phyloP scores from a whole-genome alignment of 2,113 vertebrate species.

The Tor tambroides region DNA sequence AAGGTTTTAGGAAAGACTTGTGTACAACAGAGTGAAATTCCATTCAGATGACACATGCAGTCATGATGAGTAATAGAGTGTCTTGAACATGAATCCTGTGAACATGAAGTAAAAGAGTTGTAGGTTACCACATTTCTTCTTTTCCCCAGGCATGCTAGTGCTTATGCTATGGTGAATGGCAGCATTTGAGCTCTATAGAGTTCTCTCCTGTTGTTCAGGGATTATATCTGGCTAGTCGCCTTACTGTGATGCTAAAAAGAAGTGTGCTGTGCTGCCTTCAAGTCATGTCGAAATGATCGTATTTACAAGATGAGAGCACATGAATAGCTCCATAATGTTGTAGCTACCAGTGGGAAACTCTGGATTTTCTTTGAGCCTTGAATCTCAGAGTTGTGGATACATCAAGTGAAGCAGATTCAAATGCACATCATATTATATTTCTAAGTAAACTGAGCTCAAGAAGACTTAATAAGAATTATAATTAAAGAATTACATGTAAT shows the following conservation, averaged over 20 bases:
- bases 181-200: constrained; percentile 11
- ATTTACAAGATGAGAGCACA: constrained; percentile 8
- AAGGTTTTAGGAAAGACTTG: background rate
- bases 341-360: background rate
- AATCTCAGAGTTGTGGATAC: background rate
- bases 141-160: background rate
- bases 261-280: background rate
- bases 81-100: background rate
- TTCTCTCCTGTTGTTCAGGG: background rate
- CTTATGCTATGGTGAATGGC: background rate
- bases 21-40: background rate
- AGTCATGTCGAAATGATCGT: background rate
- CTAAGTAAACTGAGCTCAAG: background rate
- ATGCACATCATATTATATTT: background rate
- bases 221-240: constrained; percentile 6
- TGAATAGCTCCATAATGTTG: background rate
- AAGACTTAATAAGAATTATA: background rate
- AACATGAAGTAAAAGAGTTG: background rate
- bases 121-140: background rate
- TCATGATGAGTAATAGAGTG: background rate
- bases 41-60: background rate
- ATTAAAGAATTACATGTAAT: background rate
- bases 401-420: background rate
- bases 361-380: background rate
- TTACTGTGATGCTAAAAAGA: background rate